Conservation (phyloP, 2,797 vertebrate genomes). For the Galagoides demidoff region DNA sequence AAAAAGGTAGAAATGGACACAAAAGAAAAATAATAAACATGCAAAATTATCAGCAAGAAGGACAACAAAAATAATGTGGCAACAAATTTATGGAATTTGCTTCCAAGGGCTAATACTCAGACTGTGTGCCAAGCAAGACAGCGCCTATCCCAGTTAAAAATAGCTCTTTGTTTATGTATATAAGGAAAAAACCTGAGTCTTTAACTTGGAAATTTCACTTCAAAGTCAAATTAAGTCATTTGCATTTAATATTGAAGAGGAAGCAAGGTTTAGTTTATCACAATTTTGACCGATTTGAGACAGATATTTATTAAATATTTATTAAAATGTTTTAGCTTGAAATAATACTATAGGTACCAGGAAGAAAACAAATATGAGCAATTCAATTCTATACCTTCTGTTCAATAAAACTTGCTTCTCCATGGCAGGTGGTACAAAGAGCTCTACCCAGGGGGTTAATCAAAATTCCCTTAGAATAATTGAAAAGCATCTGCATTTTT, state of each 20-base stretch:
- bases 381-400: conserved; percentile 77
- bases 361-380: conserved; percentile 83
- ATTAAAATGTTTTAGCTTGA: conserved; percentile 76
- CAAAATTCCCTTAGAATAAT: conserved; percentile 77
- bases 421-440: conserved; percentile 78
- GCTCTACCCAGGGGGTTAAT: conserved; percentile 80
- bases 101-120: not conserved
- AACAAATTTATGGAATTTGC: not conserved
- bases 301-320: conserved; percentile 78
- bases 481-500: conserved; percentile 78
- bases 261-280: conserved; percentile 59
- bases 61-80: not conserved
- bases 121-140: not conserved
- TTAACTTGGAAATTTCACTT: conserved; percentile 53
- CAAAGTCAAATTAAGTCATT: conserved; percentile 55
- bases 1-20: conserved; percentile 31
- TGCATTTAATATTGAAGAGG: conserved; percentile 69
- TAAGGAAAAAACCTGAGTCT: not conserved
- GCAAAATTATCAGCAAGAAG: not conserved
- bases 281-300: conserved; percentile 63
- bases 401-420: conserved; percentile 76
- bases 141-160: not conserved
- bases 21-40: not conserved
- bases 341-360: conserved; percentile 76
- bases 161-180: not conserved